Evolutionary conservation across 2,797 vertebrate genomes (phyloP), one percentile per base, ranked within the genome.

Genomic region (Galaxias olidus): DNA sequence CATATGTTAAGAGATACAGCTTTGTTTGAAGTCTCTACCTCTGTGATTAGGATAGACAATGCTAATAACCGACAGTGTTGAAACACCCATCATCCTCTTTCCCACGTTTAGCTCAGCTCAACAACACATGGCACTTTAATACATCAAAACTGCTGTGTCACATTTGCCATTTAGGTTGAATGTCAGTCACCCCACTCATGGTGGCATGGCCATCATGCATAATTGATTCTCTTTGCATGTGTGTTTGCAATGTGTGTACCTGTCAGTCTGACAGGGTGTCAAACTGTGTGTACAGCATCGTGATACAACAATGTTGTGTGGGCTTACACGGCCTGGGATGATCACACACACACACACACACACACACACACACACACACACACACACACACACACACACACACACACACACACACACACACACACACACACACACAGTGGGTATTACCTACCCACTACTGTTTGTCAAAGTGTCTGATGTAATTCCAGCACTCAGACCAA

Each of bases 141-240:
- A 68, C 59, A 68, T 77, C 71, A 68, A 55, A 78, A 66, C 73
- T 71, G 73, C 72, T 52, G 62, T 79, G 69, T 74, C 73, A 78
- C 4, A 6, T n/a, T 59, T 80, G 73, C 74, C 76, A 75, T 78
- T 83, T 72, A 72, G 57, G 48, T 55, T 75, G 74, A 75, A 70
- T 77, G 74, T 68, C 70, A 77, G 30, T 62, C 61, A 10, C 61
- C 62, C 72, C 63, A 66, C 55, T 77, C 61, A 58, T 6, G 1
- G 59, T 48, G 19, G 59, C 67, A 58, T 48, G 66, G 63, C 56
- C 47, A 65, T 30, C 30, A 30, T 30, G 30, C 30, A 30, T 30
- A 30, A 30, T 30, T 30, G 41, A 58, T 42, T 49, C 50, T 51
- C 61, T 62, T 61, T 73, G 72, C 71, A 81, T 77, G 59, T 68